phyloP scores from a whole-genome alignment of 1,140 invertebrate species.

The Cydia splendana region DNA sequence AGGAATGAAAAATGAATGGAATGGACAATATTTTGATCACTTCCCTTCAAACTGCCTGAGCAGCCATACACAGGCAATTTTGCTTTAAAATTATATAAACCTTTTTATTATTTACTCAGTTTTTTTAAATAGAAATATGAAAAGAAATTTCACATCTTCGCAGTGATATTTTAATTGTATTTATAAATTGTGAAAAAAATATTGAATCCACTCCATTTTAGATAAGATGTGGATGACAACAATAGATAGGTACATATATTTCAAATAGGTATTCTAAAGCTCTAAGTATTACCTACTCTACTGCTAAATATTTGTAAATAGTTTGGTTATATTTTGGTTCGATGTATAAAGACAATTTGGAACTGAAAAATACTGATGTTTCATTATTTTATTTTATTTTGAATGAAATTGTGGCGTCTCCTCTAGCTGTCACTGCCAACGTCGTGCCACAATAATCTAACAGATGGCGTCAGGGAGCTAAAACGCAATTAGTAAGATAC shows the following conservation, averaged over 20 bases:
- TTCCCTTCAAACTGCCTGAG: constrained; percentile 42
- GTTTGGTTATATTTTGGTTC: not conserved
- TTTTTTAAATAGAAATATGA: not conserved
- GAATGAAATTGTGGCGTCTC: too few relatives aligned
- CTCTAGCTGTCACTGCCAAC: too few relatives aligned
- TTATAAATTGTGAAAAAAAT: not conserved
- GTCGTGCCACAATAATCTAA: too few relatives aligned
- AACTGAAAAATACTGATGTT: too few relatives aligned
- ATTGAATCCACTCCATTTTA: not conserved
- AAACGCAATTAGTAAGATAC: too few relatives aligned
- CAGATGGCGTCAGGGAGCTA: too few relatives aligned
- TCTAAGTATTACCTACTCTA: not conserved
- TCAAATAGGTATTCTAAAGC: not conserved
- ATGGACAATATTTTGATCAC: constrained; percentile 41
- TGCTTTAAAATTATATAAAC: not conserved
- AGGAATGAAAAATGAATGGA: constrained; percentile 38
- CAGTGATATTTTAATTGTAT: not conserved
- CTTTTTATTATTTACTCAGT: not conserved
- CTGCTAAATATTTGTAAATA: not conserved
- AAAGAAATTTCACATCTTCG: not conserved
- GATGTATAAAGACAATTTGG: not conserved
- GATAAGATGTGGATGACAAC: not conserved
- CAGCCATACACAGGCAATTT: constrained; percentile 60
- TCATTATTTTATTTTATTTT: too few relatives aligned
- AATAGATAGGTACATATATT: not conserved